phyloP scores from a whole-genome alignment of 2,113 vertebrate species.

The Coptodon bakossiorum region DNA sequence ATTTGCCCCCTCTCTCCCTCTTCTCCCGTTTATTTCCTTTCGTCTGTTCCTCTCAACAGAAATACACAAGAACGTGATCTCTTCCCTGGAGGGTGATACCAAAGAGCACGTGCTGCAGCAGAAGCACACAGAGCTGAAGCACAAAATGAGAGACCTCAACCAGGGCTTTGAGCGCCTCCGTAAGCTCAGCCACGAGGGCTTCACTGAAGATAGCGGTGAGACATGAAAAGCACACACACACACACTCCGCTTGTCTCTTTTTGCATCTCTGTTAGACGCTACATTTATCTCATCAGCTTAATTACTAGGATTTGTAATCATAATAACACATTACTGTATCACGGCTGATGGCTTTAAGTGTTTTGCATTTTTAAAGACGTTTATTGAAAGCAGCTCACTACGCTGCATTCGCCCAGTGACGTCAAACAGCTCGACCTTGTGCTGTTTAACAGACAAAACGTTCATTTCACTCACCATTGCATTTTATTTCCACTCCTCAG shows the following conservation, averaged over 20 bases:
- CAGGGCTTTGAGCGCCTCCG: constrained; percentile 88
- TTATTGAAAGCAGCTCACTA: not conserved
- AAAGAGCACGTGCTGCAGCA: constrained; percentile 75
- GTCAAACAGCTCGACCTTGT: not conserved
- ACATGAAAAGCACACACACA: not conserved
- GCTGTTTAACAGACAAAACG: not conserved
- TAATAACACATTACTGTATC: not conserved
- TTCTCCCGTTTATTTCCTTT: not conserved
- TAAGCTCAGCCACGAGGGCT: constrained; percentile 88
- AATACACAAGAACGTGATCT: constrained; percentile 83
- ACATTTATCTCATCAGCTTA: not conserved
- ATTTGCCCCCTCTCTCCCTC: not conserved
- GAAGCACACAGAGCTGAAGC: constrained; percentile 86
- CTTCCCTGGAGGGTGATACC: constrained; percentile 71
- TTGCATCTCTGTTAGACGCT: not conserved
- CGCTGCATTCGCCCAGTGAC: not conserved
- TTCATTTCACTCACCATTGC: not conserved
- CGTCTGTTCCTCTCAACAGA: constrained; percentile 62
- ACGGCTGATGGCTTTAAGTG: not conserved
- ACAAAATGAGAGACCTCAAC: constrained; percentile 81
- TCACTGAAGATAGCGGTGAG: constrained; percentile 77
- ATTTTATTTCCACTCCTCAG: not conserved
- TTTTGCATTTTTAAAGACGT: not conserved
- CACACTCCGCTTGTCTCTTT: not conserved
- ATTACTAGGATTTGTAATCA: not conserved